Base-by-base conservation (phyloP, 2,888 invertebrate genomes). In the Ophonus ardosiacus region DNA sequence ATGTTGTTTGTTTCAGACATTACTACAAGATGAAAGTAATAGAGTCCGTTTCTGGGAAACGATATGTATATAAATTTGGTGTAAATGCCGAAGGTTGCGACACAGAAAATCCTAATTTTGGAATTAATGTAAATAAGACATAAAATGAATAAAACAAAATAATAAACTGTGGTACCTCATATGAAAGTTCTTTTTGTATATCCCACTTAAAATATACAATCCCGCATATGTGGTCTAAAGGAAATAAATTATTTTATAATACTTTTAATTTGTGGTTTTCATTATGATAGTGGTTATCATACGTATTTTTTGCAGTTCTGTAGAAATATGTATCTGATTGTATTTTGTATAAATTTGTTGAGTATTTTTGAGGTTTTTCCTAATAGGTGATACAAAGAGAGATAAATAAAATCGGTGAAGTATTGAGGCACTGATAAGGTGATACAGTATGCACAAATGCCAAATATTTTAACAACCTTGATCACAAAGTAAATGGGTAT, bases 61-160 rank as follows among this genome's bases (percentile, higher is more conserved):
- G 96, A 80, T 92, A 96, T 86, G 96, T 96, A 78, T 97, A 97
- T 92, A 95, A 96, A 90, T 97, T 96, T 91, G 96, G 96, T 0
- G 94, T 94, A 86, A 96, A 95, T 87, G 97, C 97, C 0, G 95
- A 94, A 31, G 95, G 95, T 87, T 96, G 96, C 95, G 93, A 93
- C 88, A 95, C 95, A 7, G 93, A 93, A 86, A 94, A 94, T 88
- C 94, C 71, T 1, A 74, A 74, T 43, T 74, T 74, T 74, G 71
- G 71, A 43, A 43, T 74, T 18, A 17, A 7, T 74, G 13, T 74
- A 43, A 74, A 74, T 74, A 74, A 18, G 18, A 74, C 18, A 40
- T 74, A 68, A 68, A 13, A 7, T 15, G 24, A n/a, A 21, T n/a
- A 5, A 24, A 68, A 38, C 1, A 63, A 63, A 10, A 63, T 13